Evolutionary conservation across 2,797 vertebrate genomes (phyloP).

Genomic region (Dendrocincla tyrannina): DNA sequence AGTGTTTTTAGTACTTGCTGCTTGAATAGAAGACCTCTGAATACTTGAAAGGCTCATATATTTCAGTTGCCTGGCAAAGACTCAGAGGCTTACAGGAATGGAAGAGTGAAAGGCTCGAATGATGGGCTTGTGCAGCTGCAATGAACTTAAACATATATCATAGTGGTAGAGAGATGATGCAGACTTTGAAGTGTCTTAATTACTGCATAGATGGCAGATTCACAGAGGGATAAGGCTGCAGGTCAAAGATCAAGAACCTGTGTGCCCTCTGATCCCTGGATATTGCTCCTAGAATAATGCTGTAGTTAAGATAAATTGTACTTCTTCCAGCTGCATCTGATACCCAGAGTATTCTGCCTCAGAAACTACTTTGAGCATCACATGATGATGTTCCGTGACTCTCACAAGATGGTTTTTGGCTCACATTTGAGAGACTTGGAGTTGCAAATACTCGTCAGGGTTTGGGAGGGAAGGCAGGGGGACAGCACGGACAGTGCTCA

Average conservation of each 20-base stretch:
- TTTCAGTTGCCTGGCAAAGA: slow-evolving; percentile 30
- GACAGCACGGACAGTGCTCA: background rate
- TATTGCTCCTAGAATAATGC: background rate
- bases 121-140: slow-evolving; percentile 8
- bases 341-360: background rate
- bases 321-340: background rate
- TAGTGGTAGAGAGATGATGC: background rate
- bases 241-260: background rate
- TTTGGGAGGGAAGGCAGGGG: background rate
- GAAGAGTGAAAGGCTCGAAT: background rate
- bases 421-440: background rate
- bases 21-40: background rate
- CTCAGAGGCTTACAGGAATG: background rate
- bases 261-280: background rate
- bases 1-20: background rate
- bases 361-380: background rate
- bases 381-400: background rate
- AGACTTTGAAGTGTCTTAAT: background rate
- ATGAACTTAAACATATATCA: background rate
- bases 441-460: background rate
- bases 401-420: background rate
- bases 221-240: background rate
- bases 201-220: background rate
- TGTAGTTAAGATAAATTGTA: background rate
- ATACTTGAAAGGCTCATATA: background rate